These are phyloP conservation scores for Eupleurogrammus muticus DNA, from an alignment of 2,797 vertebrate species.

Conservation along the genomic window DNA sequence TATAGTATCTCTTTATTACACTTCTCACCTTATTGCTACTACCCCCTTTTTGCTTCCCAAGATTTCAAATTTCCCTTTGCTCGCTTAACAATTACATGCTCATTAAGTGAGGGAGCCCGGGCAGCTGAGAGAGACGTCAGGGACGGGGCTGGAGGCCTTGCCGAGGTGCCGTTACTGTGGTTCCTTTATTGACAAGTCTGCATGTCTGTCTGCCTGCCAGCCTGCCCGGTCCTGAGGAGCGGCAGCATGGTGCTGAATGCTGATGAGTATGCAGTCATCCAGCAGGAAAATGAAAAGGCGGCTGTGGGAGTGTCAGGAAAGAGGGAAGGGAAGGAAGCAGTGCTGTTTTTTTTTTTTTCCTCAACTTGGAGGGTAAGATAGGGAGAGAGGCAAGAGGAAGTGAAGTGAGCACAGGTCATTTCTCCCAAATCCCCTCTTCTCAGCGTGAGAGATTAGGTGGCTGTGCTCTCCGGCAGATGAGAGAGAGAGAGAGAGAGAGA, in stretches of 20 bases:
- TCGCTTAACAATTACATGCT: conserved; percentile 70
- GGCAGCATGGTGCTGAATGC: conserved; percentile 62
- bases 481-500: conserved; percentile 37
- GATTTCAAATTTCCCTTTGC: conserved; percentile 44
- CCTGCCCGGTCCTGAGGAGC: conserved; percentile 52
- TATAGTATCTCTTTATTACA: conserved; percentile 37
- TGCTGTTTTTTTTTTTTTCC: conserved; percentile 31
- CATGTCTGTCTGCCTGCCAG: conserved; percentile 60
- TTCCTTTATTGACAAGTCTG: conserved; percentile 72
- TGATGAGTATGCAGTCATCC: conserved; percentile 62
- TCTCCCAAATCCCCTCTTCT: conserved; percentile 72
- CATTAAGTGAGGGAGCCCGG: conserved; percentile 59
- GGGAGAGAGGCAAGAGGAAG: conserved; percentile 47
- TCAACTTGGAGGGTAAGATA: conserved; percentile 39
- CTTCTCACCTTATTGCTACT: conserved; percentile 31
- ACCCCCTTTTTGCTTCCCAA: conserved; percentile 19
- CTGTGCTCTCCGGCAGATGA: conserved; percentile 59
- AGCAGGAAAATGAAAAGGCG: conserved; percentile 51
- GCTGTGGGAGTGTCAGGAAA: conserved; percentile 40
- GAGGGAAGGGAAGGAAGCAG: conserved; percentile 46
- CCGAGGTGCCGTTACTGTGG: conserved; percentile 58
- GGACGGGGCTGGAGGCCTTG: conserved; percentile 57
- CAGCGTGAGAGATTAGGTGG: conserved; percentile 68
- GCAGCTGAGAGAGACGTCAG: conserved; percentile 66
- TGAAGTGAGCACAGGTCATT: conserved; percentile 72